Conservation (phyloP, 2,797 vertebrate genomes). For the Tarsius wallacei region DNA sequence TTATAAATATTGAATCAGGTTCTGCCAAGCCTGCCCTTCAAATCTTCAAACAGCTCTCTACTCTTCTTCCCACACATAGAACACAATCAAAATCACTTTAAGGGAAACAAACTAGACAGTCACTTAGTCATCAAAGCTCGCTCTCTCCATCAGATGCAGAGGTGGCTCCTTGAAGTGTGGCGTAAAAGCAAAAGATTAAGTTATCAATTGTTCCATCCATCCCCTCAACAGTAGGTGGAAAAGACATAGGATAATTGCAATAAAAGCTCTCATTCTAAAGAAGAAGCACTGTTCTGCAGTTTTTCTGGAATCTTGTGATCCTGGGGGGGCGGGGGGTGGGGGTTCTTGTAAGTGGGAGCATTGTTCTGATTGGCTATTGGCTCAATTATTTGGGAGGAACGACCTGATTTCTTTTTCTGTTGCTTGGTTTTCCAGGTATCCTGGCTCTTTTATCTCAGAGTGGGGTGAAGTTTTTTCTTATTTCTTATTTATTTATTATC, state of each 20-base stretch:
- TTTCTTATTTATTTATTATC: background rate
- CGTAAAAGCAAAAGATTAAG: background rate
- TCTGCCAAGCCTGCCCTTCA: background rate
- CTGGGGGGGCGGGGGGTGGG: background rate
- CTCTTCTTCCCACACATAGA: background rate
- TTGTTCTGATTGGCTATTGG: background rate
- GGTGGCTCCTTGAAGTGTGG: background rate
- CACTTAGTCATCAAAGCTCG: background rate
- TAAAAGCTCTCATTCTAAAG: background rate
- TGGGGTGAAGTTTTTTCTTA: background rate
- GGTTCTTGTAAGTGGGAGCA: too few species aligned
- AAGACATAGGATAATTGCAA: too few species aligned
- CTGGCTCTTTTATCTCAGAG: background rate
- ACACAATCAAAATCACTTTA: background rate
- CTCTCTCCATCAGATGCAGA: background rate
- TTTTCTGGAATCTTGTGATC: background rate
- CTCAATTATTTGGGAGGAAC: background rate
- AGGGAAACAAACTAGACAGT: background rate
- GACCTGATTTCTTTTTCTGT: background rate
- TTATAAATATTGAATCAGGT: background rate
- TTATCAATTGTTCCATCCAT: background rate
- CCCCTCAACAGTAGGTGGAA: background rate
- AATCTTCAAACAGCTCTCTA: background rate
- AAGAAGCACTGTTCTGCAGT: background rate
- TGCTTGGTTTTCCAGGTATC: background rate